Evolutionary conservation across 2,113 vertebrate species (phyloP), one percentile per base, ranked within the genome.

Genomic region (Hypocryptadius cinnamomeus): DNA sequence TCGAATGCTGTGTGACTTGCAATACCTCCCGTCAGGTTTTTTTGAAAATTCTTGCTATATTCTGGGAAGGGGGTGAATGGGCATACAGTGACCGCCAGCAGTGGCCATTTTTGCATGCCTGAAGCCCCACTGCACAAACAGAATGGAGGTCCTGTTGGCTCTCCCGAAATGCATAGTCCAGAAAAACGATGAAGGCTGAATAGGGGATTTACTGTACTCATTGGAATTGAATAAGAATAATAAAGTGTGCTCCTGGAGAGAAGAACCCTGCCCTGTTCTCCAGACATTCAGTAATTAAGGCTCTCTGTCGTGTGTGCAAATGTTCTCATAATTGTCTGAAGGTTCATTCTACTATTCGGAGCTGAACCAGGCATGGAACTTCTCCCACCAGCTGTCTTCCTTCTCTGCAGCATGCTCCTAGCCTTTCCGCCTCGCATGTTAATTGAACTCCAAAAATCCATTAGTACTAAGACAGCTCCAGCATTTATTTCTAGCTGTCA

Each of bases 231-330:
- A 1, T 60, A 85, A 69, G 48, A 92, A 76, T 69, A 93, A 92
- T 72, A 77, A 91, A 94, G 25, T 5, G 1, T 74, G 61, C 37
- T 91, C 22, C 60, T 28, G 47, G 51, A 80, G 74, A 84, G 81
- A 74, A 69, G 64, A 83, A 60, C 70, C 35, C 42, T 48, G 23
- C 42, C 48, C 51, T 3, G 0, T 77, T 90, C 74, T 94, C 37
- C 64, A 74, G 33, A 74, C 57, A 21, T 47, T 66, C 44, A 54
- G 42, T 60, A 91, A 83, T 59, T 15, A 40, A 50, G 68, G 6
- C 35, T n/a, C 50, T 70, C n/a, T 0, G 0, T 61, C 0, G 0
- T 68, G 44, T 66, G 33, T 6, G 3, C 25, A 42, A 72, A 87
- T 21, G 45, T 64, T 53, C 69, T 78, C 28, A 0, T 63, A 33